Conservation (phyloP, 2,113 vertebrate genomes). For the Anthoscopus minutus region DNA sequence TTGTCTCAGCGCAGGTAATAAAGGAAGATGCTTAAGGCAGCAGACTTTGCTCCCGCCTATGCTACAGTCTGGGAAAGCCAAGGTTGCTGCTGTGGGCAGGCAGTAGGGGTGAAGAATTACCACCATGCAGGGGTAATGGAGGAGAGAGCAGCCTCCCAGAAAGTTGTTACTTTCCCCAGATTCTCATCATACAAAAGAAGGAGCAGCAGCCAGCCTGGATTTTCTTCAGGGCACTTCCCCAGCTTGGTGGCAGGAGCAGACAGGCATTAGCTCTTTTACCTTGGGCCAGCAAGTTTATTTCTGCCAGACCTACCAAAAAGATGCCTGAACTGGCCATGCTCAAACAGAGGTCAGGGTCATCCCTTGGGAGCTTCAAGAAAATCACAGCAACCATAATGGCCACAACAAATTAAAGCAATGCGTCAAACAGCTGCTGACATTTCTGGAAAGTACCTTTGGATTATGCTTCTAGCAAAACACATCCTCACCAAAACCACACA, state of each 20-base stretch:
- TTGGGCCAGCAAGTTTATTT: conserved; percentile 46
- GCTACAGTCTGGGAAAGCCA: background rate
- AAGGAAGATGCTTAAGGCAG: background rate
- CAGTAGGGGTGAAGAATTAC: background rate
- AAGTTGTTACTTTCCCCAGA: background rate
- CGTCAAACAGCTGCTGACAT: background rate
- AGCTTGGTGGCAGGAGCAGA: conserved; percentile 50
- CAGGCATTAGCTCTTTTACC: conserved; percentile 47
- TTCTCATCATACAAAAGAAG: background rate
- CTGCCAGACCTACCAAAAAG: conserved; percentile 8
- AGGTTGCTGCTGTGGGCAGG: background rate
- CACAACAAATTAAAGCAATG: conserved; percentile 49
- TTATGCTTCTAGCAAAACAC: conserved; percentile 28
- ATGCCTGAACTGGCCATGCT: background rate
- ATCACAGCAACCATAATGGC: conserved; percentile 9
- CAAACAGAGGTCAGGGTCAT: conserved; percentile 34
- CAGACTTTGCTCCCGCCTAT: background rate
- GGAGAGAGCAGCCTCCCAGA: background rate
- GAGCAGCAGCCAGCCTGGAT: background rate
- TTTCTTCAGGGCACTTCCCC: conserved; percentile 41
- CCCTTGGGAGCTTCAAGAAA: background rate
- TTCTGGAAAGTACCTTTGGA: conserved; percentile 57
- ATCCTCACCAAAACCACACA: background rate
- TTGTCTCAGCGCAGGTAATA: background rate
- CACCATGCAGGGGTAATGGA: background rate